These are phyloP conservation scores for Dendronephthya gigantea DNA, from an alignment of 64 coral and sea anemone species.

Conservation along the genomic window DNA sequence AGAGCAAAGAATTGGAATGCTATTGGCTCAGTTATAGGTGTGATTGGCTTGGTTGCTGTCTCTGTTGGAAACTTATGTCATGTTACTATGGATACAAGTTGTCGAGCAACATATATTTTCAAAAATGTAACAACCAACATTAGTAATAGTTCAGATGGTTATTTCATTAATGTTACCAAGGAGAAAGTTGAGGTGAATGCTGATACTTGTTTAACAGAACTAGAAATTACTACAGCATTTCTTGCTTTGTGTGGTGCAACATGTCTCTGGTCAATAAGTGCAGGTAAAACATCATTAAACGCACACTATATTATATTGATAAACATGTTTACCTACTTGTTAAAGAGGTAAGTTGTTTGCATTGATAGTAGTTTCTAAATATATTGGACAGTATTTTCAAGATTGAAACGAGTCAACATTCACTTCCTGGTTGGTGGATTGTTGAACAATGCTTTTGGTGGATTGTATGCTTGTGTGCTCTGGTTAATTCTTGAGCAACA, in stretches of 20 bases:
- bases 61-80: slow-evolving; percentile 23
- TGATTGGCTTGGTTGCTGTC: slow-evolving; percentile 25
- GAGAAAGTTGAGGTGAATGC: neutral
- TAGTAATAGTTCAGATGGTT: neutral
- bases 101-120: neutral
- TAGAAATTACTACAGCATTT: slow-evolving; percentile 25
- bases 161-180: neutral
- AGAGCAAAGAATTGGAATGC: slow-evolving; percentile 17
- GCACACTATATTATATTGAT: too few species aligned
- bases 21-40: slow-evolving; percentile 1
- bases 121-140: slow-evolving; percentile 1
- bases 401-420: slow-evolving; percentile 46
- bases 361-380: neutral
- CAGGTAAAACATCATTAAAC: slow-evolving; percentile 44
- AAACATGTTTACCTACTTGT: too few species aligned
- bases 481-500: neutral
- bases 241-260: slow-evolving; percentile 58
- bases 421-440: slow-evolving; percentile 73
- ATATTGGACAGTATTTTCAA: slow-evolving; percentile 66
- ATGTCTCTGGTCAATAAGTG: slow-evolving; percentile 73
- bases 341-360: neutral
- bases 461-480: slow-evolving; percentile 33
- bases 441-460: slow-evolving; percentile 73
- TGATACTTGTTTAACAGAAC: slow-evolving; percentile 1
- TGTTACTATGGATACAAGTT: neutral